Base-by-base conservation (phyloP, 2,797 vertebrate genomes). In the Buceros bicornis region DNA sequence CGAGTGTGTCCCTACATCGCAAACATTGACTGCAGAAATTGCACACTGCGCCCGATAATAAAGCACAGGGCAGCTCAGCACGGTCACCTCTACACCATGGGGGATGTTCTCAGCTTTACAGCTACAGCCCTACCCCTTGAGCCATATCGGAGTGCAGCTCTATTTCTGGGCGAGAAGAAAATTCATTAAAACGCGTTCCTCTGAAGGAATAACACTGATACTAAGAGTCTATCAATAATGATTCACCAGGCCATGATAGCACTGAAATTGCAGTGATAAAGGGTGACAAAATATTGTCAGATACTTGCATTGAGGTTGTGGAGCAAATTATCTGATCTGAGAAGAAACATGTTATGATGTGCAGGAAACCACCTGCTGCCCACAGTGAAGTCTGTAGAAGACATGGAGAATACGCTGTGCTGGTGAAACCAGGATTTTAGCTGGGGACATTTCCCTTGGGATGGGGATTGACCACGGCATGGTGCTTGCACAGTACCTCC, bases 211-310 rank as follows among this genome's bases (percentile, higher is more conserved):
- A 62, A 53, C 67, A 21, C 74, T 77, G 87, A 85, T 96, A 95
- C 94, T 96, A 93, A 95, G 84, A 61, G 84, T 51, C 93, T 87
- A 87, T 96, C 92, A 94, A 95, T 94, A 94, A 92, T 93, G 92
- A 95, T 96, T 93, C 95, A 91, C 89, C 57, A 67, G 93, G 74
- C 82, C 86, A 94, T 76, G 89, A 93, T 89, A 81, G 92, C 87
- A 78, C 51, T 10, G 87, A 80, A 93, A 96, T 78, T 92, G 82
- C 82, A 61, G 92, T 89, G 94, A 91, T 95, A 96, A 95, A 96
- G 92, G 90, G 89, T 74, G 92, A 94, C 92, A 96, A 94, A 96
- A 93, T 87, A 71, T 77, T 89, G 57, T 79, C 87, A 93, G 92
- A 87, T 80, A 64, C 47, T 74, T 95, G 89, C 56, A 64, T 5